Conservation (phyloP, 2,888 invertebrate genomes). For the Rhopalosiphum nymphaeae region DNA sequence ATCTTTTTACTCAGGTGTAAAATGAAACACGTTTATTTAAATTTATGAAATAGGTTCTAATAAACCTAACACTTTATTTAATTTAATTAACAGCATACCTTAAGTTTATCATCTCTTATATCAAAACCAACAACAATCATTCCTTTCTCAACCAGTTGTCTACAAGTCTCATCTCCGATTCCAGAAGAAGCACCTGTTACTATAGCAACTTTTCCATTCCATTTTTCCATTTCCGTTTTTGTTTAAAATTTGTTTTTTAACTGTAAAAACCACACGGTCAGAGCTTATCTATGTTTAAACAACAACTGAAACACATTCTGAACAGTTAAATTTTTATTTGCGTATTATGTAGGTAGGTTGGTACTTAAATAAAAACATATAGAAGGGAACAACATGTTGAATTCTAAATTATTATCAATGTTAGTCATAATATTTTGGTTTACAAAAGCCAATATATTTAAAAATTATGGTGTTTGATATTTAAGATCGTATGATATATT, state of each 20-base stretch:
- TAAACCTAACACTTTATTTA: background rate
- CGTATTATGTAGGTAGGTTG: background rate
- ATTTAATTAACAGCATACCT: background rate
- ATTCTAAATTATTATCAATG: background rate
- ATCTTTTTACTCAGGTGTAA: too few species aligned
- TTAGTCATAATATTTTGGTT: background rate
- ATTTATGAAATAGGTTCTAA: background rate
- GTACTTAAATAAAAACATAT: background rate
- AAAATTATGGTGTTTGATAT: background rate
- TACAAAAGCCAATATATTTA: background rate
- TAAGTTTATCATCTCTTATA: conserved; percentile 39
- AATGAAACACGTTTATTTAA: too few species aligned
- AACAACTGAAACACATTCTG: background rate
- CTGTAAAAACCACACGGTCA: background rate
- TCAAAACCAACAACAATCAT: conserved; percentile 61
- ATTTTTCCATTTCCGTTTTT: conserved; percentile 51
- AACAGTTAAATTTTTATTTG: background rate
- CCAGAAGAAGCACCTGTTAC: conserved; percentile 64
- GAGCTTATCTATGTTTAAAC: background rate
- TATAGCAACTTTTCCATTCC: conserved; percentile 57
- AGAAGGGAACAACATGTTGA: background rate
- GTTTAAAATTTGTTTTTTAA: background rate
- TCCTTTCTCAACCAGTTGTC: conserved; percentile 18
- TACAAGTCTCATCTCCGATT: conserved; percentile 52
- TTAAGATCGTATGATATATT: background rate